Evolutionary conservation across 1,140 invertebrate species (phyloP).

Genomic region (Zaprionus gabonicus): DNA sequence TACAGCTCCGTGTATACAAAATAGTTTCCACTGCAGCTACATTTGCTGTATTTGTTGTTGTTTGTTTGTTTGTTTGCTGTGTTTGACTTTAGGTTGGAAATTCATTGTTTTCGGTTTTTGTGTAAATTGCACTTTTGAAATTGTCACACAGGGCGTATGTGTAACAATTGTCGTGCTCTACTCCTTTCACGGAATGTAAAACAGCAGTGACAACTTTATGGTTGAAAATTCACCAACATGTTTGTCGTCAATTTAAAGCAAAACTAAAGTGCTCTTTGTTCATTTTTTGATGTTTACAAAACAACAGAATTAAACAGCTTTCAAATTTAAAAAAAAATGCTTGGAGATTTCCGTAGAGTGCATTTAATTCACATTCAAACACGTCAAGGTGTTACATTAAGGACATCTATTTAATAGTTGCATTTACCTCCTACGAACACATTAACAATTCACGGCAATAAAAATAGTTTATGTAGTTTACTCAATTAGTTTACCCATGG

Average conservation of each 20-base stretch:
- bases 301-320: not conserved
- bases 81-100: slow-evolving; percentile 50
- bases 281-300: not conserved
- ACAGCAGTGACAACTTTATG: slow-evolving; percentile 27
- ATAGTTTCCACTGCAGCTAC: slow-evolving; percentile 42
- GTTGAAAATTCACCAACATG: not conserved
- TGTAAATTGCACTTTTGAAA: slow-evolving; percentile 31
- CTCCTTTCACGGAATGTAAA: slow-evolving; percentile 24
- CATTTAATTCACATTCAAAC: not conserved
- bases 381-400: not conserved
- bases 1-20: slow-evolving; percentile 26
- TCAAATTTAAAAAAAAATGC: not conserved
- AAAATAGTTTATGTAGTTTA: not conserved
- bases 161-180: slow-evolving; percentile 24
- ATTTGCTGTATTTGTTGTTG: slow-evolving; percentile 13
- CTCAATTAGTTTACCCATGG: too few species aligned
- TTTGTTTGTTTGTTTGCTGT: slow-evolving; percentile 31
- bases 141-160: slow-evolving; percentile 44
- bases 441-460: not conserved
- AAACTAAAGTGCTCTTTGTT: not conserved
- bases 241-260: not conserved
- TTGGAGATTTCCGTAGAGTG: not conserved
- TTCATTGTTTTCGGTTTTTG: slow-evolving; percentile 33
- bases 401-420: not conserved
- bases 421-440: not conserved